A percentile compares a stretch with the other conserved stretches of the same genome.
phyloP scores from a whole-genome alignment of 1,140 invertebrate genomes.

The Dreissena polymorpha region DNA sequence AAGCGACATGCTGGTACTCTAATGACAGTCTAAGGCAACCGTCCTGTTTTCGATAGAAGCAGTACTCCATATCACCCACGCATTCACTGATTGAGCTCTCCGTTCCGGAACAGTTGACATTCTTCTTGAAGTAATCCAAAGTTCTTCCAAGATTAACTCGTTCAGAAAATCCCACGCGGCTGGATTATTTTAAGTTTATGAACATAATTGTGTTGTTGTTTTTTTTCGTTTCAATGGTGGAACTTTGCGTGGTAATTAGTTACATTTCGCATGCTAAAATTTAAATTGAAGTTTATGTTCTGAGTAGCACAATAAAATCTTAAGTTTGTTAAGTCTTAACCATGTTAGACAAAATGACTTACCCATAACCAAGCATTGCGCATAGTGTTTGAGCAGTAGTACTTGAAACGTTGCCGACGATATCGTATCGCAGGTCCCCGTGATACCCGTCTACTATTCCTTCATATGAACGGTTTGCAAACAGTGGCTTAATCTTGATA shows the following conservation, averaged over 20 bases:
- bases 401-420: neutral
- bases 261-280: neutral
- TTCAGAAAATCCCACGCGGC: neutral
- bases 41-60: neutral
- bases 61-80: neutral
- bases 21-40: neutral
- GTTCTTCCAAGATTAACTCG: neutral
- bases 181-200: neutral
- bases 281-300: neutral
- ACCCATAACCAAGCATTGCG: slow-evolving; percentile 3
- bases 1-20: neutral
- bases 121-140: neutral
- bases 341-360: neutral
- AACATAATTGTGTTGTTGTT: neutral
- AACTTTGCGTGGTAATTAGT: neutral
- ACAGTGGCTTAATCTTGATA: neutral
- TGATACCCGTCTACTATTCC: neutral
- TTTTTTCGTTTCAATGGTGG: neutral
- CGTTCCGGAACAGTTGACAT: neutral
- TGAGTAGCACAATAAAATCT: neutral
- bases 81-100: neutral
- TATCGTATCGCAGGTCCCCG: neutral
- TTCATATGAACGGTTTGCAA: neutral
- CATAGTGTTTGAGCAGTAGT: neutral
- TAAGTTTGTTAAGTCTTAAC: neutral